These are phyloP conservation scores for Myotis myotis DNA, from an alignment of 2,797 vertebrate genomes.

Conservation along the genomic window DNA sequence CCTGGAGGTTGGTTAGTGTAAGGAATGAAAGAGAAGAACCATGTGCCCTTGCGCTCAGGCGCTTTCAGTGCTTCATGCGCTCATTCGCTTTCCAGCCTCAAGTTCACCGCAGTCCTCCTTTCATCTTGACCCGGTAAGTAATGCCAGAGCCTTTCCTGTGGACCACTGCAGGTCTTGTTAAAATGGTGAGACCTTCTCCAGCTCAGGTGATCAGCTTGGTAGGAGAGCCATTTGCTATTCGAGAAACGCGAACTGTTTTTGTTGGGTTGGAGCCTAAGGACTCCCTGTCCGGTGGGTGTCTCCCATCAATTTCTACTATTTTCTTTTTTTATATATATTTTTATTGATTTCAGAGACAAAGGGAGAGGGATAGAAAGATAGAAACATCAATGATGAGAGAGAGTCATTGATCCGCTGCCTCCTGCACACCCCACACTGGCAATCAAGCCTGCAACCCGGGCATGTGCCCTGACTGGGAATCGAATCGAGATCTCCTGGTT, in stretches of 20 bases:
- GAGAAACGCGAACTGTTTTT: not conserved
- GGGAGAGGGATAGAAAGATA: no score
- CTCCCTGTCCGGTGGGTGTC: rapidly evolving
- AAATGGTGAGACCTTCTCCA: not conserved
- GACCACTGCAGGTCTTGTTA: not conserved
- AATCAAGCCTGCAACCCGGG: no score
- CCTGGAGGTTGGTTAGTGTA: not conserved
- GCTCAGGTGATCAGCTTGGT: not conserved
- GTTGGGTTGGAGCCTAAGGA: not conserved
- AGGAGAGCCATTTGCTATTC: not conserved
- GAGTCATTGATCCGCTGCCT: no score
- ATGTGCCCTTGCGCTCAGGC: not conserved
- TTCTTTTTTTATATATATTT: no score
- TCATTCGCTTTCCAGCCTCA: not conserved
- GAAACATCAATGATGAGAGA: no score
- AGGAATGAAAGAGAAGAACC: not conserved
- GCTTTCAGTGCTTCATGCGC: not conserved
- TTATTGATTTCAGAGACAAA: no score
- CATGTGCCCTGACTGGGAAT: no score
- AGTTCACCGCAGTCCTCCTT: not conserved
- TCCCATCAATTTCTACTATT: not conserved
- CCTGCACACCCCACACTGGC: no score
- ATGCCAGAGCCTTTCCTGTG: not conserved
- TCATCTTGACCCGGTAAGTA: not conserved
- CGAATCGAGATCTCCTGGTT: no score